phyloP scores from a whole-genome alignment of 2,888 invertebrate species.

The Hyalella azteca region DNA sequence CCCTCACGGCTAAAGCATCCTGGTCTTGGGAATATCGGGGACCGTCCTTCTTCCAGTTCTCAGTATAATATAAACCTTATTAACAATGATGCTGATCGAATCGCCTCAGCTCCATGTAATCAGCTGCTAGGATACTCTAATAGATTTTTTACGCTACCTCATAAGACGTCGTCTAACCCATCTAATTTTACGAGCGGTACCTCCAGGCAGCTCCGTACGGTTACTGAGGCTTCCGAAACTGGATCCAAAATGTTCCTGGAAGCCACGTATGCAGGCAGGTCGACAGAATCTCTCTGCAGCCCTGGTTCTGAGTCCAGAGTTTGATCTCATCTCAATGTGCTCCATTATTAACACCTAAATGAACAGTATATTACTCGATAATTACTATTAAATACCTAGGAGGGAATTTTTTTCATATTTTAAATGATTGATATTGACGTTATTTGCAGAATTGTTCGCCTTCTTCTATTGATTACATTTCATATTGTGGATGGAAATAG shows the following conservation, averaged over 20 bases:
- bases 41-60: not conserved
- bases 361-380: no score
- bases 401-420: no score
- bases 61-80: slow-evolving; percentile 16
- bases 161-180: slow-evolving; percentile 24
- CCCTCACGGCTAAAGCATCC: not conserved
- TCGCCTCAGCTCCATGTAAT: not conserved
- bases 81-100: not conserved
- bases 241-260: not conserved
- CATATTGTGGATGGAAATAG: no score
- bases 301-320: slow-evolving; percentile 14
- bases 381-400: no score
- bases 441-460: no score
- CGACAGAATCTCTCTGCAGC: slow-evolving; percentile 9
- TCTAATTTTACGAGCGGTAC: not conserved
- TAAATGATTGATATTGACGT: no score
- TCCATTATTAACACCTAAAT: no score
- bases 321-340: not conserved
- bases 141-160: slow-evolving; percentile 37
- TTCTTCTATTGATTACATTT: no score
- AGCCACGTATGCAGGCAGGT: not conserved
- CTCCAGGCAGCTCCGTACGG: not conserved
- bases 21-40: not conserved
- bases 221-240: not conserved
- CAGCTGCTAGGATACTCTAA: slow-evolving; percentile 27